phyloP scores from a whole-genome alignment of 2,113 vertebrate species.

The Hirundichthys speculiger region DNA sequence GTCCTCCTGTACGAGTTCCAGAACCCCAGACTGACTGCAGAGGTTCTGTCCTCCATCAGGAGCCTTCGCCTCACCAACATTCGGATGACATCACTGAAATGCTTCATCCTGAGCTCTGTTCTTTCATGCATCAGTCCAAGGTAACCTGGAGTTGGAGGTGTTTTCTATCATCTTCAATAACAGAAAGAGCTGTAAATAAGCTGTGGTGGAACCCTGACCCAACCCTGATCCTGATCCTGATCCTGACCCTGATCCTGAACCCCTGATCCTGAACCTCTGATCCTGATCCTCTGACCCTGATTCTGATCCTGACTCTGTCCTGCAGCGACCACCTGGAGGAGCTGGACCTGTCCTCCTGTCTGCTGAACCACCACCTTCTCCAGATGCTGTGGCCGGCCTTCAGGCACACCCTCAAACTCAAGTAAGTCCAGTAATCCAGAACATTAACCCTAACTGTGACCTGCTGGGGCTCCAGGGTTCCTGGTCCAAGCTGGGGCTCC shows the following conservation, averaged over 20 bases:
- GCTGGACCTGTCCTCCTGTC: constrained; percentile 90
- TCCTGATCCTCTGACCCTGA: too few species aligned
- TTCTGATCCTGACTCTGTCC: too few species aligned
- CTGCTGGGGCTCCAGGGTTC: not conserved
- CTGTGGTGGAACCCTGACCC: too few species aligned
- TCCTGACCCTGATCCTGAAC: too few species aligned
- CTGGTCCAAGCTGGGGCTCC: not conserved
- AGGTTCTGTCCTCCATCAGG: constrained; percentile 86
- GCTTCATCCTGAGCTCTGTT: constrained; percentile 87
- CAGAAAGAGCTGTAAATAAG: not conserved
- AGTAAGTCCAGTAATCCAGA: constrained; percentile 82
- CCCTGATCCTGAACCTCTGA: too few species aligned
- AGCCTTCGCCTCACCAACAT: constrained; percentile 83
- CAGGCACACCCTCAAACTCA: constrained; percentile 84
- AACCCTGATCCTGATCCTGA: too few species aligned
- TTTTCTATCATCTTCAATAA: not conserved
- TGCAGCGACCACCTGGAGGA: constrained; percentile 80
- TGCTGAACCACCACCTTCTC: constrained; percentile 83
- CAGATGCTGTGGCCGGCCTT: constrained; percentile 85
- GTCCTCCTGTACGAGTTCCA: constrained; percentile 96
- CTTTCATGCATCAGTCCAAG: constrained; percentile 79
- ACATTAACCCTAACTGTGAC: not conserved
- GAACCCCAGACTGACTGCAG: constrained; percentile 89
- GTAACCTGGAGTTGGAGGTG: constrained; percentile 59
- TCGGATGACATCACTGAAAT: constrained; percentile 93